These are phyloP conservation scores for Odontothrips loti DNA, from an alignment of 2,888 invertebrate genomes.

Conservation along the genomic window DNA sequence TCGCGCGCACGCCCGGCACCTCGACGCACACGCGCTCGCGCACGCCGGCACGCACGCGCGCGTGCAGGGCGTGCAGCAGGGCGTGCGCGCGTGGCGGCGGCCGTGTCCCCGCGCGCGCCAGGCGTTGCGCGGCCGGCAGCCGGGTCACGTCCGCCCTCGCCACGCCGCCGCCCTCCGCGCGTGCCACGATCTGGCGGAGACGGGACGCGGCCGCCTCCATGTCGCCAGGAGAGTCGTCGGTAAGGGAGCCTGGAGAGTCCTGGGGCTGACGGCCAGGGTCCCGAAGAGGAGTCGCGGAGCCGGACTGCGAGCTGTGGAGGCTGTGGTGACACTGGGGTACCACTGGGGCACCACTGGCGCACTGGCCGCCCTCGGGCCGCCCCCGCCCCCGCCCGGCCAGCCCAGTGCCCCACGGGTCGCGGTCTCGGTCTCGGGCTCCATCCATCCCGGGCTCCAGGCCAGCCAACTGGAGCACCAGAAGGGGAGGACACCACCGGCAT, in stretches of 20 bases:
- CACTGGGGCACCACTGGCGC: not conserved
- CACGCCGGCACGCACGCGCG: too few species aligned
- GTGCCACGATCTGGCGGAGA: not conserved
- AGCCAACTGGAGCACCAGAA: not conserved
- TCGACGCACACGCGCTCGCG: not conserved
- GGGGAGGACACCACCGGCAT: too few species aligned
- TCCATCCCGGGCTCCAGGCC: not conserved
- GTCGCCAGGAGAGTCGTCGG: not conserved
- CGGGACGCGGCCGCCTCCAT: not conserved
- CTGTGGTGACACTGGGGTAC: not conserved
- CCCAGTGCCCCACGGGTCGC: not conserved
- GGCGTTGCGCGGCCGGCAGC: not conserved
- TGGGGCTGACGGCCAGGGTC: not conserved
- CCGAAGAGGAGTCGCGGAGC: not conserved
- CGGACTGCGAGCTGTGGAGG: not conserved
- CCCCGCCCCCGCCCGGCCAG: too few species aligned
- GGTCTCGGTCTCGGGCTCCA: not conserved
- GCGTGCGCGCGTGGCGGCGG: not conserved
- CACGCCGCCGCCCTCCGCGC: not conserved
- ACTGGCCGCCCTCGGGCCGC: not conserved
- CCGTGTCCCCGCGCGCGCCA: not conserved
- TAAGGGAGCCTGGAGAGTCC: too few species aligned
- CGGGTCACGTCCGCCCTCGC: not conserved
- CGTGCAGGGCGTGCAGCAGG: too few species aligned
- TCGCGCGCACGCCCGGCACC: not conserved